phyloP scores from a whole-genome alignment of 2,888 invertebrate species.

The Mellilla xanthometata region DNA sequence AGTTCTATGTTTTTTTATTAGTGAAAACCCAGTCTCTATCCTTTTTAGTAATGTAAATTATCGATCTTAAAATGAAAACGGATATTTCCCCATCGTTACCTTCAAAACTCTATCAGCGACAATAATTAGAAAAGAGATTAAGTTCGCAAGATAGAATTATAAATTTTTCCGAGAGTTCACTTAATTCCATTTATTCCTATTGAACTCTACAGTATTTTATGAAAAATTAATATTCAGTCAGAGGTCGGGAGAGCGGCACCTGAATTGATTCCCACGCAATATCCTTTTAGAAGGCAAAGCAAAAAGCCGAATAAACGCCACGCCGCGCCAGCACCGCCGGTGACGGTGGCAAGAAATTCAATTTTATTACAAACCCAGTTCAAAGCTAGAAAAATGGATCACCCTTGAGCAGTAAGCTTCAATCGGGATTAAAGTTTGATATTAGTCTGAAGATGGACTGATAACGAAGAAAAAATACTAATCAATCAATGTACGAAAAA shows the following conservation, averaged over 20 bases:
- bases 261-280: slow-evolving; percentile 78
- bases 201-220: slow-evolving; percentile 41
- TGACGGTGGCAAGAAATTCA: slow-evolving; percentile 54
- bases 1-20: no score
- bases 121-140: no score
- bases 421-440: slow-evolving; percentile 29
- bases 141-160: slow-evolving; percentile 4
- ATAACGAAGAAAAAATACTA: no score
- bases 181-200: slow-evolving; percentile 33
- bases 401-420: slow-evolving; percentile 30
- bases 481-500: no score
- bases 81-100: no score
- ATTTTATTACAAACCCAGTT: slow-evolving; percentile 64
- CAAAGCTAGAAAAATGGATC: slow-evolving; percentile 49
- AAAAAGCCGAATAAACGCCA: slow-evolving; percentile 69
- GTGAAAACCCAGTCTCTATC: no score
- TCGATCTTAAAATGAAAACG: no score
- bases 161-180: slow-evolving; percentile 25
- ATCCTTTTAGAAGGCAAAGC: slow-evolving; percentile 69
- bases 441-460: no score
- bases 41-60: no score
- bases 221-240: slow-evolving; percentile 63
- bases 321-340: slow-evolving; percentile 30
- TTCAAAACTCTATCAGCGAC: no score
- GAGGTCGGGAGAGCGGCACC: slow-evolving; percentile 58